phyloP scores from a whole-genome alignment of 2,797 vertebrate genomes.

The Acipenser ruthenus region DNA sequence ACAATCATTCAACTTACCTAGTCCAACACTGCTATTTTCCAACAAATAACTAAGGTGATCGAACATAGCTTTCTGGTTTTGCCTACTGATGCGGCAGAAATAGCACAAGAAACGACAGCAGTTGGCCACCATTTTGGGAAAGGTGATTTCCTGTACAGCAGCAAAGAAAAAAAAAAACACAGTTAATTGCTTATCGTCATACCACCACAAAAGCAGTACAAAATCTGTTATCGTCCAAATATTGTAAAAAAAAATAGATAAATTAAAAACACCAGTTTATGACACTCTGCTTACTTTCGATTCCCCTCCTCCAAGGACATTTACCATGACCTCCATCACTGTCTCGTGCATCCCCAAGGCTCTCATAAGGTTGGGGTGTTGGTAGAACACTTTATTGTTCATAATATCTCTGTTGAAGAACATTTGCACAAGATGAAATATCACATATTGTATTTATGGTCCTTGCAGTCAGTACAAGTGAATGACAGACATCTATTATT shows the following conservation, averaged over 20 bases:
- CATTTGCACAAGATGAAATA: too few relatives aligned
- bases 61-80: conserved; percentile 98
- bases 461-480: too few relatives aligned
- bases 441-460: too few relatives aligned
- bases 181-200: too few relatives aligned
- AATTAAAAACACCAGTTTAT: not conserved
- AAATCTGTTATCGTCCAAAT: not conserved
- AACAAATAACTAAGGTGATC: conserved; percentile 92
- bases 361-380: conserved; percentile 94
- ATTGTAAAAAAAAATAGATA: not conserved
- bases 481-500: too few relatives aligned
- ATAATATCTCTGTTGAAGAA: conserved; percentile 77
- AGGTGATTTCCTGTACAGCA: conserved; percentile 81
- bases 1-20: conserved; percentile 61
- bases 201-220: not conserved
- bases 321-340: conserved; percentile 98
- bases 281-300: conserved; percentile 75
- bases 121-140: conserved; percentile 97
- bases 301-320: conserved; percentile 87
- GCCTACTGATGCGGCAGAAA: conserved; percentile 93
- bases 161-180: conserved; percentile 4
- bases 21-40: conserved; percentile 94
- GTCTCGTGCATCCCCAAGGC: conserved; percentile 95
- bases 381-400: conserved; percentile 98
- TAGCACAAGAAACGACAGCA: conserved; percentile 94